Percentiles rank a stretch among this genome's conserved stretches.
Evolutionary conservation across 2,888 invertebrate species (phyloP).

Genomic region (Pristionchus maxplancki): DNA sequence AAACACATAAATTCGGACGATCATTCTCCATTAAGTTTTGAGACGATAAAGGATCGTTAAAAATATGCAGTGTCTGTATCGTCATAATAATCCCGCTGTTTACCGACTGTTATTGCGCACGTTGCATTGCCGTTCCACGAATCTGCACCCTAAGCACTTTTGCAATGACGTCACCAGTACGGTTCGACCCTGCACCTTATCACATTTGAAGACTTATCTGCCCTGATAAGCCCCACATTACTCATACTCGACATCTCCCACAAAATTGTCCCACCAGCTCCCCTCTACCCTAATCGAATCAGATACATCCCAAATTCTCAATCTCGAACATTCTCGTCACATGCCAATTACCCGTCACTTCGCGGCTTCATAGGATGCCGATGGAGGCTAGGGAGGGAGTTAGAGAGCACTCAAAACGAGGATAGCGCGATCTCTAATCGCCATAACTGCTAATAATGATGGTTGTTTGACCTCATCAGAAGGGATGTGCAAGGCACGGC

Average conservation of each 20-base stretch:
- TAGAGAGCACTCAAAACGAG: neutral
- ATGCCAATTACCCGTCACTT: neutral
- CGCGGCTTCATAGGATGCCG: neutral
- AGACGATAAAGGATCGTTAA: too few relatives aligned
- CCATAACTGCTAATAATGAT: neutral
- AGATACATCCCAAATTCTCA: neutral
- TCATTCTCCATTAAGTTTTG: too few relatives aligned
- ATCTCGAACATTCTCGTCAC: neutral
- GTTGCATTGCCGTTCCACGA: neutral
- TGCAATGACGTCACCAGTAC: neutral
- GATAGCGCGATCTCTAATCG: neutral
- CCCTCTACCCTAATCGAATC: neutral
- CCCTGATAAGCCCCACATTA: neutral
- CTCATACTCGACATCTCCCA: neutral
- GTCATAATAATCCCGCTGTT: too few relatives aligned
- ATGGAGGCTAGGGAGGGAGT: neutral
- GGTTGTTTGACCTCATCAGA: conserved; percentile 9
- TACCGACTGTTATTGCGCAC: neutral
- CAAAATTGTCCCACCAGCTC: neutral
- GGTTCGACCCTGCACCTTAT: neutral
- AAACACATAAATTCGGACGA: too few relatives aligned
- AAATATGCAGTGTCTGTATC: too few relatives aligned
- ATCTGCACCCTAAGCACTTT: neutral
- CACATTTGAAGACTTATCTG: neutral
- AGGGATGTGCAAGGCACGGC: neutral